phyloP scores from a whole-genome alignment of 1,140 invertebrate species.

The Pararge aegeria region DNA sequence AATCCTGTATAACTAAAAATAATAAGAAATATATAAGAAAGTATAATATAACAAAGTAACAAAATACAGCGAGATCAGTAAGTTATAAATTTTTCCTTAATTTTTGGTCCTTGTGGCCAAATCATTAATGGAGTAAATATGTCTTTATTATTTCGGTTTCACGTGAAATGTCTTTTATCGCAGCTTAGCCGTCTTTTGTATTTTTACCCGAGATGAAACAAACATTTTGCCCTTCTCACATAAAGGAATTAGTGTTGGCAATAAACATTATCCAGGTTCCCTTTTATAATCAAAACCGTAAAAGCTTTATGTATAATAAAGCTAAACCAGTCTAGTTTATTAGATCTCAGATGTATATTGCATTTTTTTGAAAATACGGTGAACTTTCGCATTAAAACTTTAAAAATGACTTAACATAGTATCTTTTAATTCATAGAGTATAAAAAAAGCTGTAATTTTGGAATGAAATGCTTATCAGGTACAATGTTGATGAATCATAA shows the following conservation, averaged over 20 bases:
- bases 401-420: too few relatives aligned
- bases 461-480: too few relatives aligned
- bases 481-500: not conserved
- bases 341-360: not conserved
- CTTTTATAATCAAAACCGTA: not conserved
- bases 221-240: not conserved
- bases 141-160: not conserved
- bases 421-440: too few relatives aligned
- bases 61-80: too few relatives aligned
- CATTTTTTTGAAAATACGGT: too few relatives aligned
- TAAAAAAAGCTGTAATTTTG: not conserved
- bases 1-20: too few relatives aligned
- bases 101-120: constrained; percentile 22
- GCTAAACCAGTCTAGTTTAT: not conserved
- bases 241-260: not conserved
- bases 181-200: not conserved
- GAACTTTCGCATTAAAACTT: too few relatives aligned
- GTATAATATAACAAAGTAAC: too few relatives aligned
- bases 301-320: not conserved
- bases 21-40: too few relatives aligned
- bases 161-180: not conserved
- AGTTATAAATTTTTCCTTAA: not conserved
- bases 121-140: constrained; percentile 1
- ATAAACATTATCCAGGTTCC: not conserved
- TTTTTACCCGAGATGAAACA: not conserved